Evolutionary conservation across 2,797 vertebrate genomes (phyloP).

Genomic region (Smutsia gigantea): DNA sequence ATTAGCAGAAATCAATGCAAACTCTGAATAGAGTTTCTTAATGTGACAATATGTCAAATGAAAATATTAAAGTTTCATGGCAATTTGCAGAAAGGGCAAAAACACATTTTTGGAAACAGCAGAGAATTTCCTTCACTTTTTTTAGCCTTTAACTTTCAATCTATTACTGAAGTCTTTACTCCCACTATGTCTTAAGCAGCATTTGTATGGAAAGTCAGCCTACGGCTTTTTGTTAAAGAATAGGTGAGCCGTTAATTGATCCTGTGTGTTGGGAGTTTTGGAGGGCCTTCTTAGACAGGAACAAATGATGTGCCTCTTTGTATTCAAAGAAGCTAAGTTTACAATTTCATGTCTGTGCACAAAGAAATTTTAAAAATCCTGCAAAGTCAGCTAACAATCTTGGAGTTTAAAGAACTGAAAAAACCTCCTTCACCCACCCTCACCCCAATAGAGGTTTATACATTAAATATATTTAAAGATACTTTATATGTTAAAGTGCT

Average conservation of each 20-base stretch:
- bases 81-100: background rate
- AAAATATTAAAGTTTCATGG: background rate
- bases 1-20: constrained; percentile 29
- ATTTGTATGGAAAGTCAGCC: constrained; percentile 79
- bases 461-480: constrained; percentile 3
- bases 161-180: constrained; percentile 64
- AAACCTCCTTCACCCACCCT: background rate
- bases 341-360: background rate
- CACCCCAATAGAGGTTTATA: background rate
- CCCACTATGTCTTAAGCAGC: constrained; percentile 70
- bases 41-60: background rate
- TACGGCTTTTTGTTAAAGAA: constrained; percentile 68
- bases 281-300: constrained; percentile 61
- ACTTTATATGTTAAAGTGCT: background rate
- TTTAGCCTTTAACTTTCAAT: constrained; percentile 68
- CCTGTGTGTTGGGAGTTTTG: constrained; percentile 71
- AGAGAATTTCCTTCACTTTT: constrained; percentile 25
- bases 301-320: constrained; percentile 56
- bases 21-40: background rate
- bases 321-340: constrained; percentile 64
- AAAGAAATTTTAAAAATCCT: constrained; percentile 46
- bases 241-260: constrained; percentile 79
- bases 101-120: background rate
- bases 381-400: constrained; percentile 50
- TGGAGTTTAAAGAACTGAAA: background rate